These are phyloP conservation scores for Tapirus terrestris DNA, from an alignment of 2,113 vertebrate species.

Conservation along the genomic window DNA sequence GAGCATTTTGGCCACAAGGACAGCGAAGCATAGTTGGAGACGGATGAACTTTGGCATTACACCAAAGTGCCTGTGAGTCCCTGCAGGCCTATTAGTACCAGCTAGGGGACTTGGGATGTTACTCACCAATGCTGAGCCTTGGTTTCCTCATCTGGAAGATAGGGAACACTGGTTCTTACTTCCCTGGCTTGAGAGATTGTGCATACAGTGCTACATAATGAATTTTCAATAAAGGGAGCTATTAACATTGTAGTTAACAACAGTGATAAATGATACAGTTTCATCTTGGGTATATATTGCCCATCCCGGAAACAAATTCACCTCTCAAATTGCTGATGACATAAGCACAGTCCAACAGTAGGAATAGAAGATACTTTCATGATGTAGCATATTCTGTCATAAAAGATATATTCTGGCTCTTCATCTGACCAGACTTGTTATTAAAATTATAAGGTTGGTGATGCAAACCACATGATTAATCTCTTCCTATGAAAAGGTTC, in stretches of 20 bases:
- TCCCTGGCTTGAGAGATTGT: neutral
- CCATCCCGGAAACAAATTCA: neutral
- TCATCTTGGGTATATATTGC: neutral
- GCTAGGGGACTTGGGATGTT: too few relatives aligned
- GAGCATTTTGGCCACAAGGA: neutral
- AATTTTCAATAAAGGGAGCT: neutral
- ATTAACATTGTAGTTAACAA: neutral
- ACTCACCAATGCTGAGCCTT: neutral
- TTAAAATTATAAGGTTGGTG: conserved; percentile 52
- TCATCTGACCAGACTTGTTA: conserved; percentile 49
- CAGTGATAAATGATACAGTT: neutral
- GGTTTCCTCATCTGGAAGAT: neutral
- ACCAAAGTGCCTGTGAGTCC: neutral
- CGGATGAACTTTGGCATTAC: neutral
- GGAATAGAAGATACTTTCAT: neutral
- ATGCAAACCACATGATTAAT: conserved; percentile 60
- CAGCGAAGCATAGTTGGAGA: neutral
- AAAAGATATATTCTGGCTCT: conserved; percentile 47
- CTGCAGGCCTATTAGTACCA: neutral
- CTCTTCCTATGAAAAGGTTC: conserved; percentile 63
- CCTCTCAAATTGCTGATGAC: neutral
- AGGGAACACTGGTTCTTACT: neutral
- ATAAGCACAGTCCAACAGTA: neutral
- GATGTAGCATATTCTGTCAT: neutral
- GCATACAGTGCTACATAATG: neutral